Evolutionary conservation across 1,140 invertebrate species (phyloP), one percentile per base, ranked within the genome.

Genomic region (Zelostemma sp.): DNA sequence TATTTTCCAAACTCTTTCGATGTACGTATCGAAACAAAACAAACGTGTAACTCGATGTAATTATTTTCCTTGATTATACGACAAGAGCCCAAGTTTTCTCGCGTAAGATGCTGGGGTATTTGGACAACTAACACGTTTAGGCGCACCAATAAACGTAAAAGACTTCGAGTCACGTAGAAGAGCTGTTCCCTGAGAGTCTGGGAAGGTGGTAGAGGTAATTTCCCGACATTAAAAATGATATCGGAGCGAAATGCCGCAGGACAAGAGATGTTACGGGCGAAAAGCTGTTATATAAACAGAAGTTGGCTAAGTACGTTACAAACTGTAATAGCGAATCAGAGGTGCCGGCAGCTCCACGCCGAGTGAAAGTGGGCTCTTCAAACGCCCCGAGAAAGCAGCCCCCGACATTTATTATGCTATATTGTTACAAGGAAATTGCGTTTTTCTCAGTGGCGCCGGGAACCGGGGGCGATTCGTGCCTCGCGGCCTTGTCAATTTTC

Each of bases 211-310:
- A 50, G 72, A 77, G 75, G 82, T 85, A 84, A 85, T 85, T 83
- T 82, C 68, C 73, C 76, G 72, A 75, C 77, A 78, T 84, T 83
- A 83, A 84, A 84, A 84, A 82, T 78, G 78, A 81, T 82, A 83
- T 81, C 76, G 76, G 72, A 75, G 75, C 58, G 64, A 79, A 80
- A 65, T 73, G 77, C 76, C 79, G 73, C 75, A 57, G 74, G 77
- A 76, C 74, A 73, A 77, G 74, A 73, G 76, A 77, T 77, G 77
- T 79, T 79, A 75, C 35, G 57, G 53, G 72, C 71, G 75, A 78
- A 85, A 85, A 84, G 79, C 84, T 85, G 78, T 80, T 82, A 75
- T 84, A 85, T 85, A 85, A 85, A 85, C 84, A 85, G 78, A 84
- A 85, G 82, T 85, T 84, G 76, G 78, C 77, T 84, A 84, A 85